Evolutionary conservation across 2,797 vertebrate species (phyloP).

Genomic region (Sebastes flavidus): DNA sequence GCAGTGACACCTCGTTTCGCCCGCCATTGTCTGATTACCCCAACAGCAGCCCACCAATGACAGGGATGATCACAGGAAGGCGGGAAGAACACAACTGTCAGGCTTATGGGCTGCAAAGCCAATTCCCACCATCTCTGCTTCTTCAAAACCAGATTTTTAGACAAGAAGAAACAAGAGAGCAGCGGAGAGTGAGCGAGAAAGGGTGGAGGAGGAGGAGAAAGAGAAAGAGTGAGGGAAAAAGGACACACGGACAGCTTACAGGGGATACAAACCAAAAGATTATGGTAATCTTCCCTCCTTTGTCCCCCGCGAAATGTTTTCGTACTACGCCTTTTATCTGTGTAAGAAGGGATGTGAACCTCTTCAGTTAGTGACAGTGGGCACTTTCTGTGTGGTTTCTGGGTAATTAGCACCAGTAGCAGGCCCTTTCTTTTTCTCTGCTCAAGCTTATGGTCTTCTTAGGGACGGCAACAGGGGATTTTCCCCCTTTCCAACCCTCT

Average conservation of each 20-base stretch:
- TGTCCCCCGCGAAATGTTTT: slow-evolving; percentile 99
- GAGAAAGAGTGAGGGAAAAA: slow-evolving; percentile 72
- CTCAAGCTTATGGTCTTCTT: slow-evolving; percentile 99
- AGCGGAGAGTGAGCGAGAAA: slow-evolving; percentile 57
- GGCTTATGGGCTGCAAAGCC: slow-evolving; percentile 88
- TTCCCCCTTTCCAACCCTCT: slow-evolving; percentile 83
- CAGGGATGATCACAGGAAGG: slow-evolving; percentile 95
- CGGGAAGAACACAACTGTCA: slow-evolving; percentile 95
- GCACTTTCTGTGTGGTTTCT: slow-evolving; percentile 99
- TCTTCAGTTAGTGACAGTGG: slow-evolving; percentile 98
- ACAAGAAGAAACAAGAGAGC: slow-evolving; percentile 81
- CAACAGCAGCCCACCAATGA: slow-evolving; percentile 87
- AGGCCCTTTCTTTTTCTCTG: slow-evolving; percentile 98
- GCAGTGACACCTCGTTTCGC: slow-evolving; percentile 89
- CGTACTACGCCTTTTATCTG: slow-evolving; percentile 99
- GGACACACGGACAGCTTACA: slow-evolving; percentile 97
- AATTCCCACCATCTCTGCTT: slow-evolving; percentile 89
- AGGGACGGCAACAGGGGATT: slow-evolving; percentile 96
- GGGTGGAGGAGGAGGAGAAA: slow-evolving; percentile 61
- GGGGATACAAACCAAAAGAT: slow-evolving; percentile 98
- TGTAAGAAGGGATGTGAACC: slow-evolving; percentile 98
- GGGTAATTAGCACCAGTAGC: slow-evolving; percentile 99
- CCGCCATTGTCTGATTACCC: slow-evolving; percentile 89
- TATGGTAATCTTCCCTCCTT: slow-evolving; percentile 98
- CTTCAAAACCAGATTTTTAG: slow-evolving; percentile 91